A percentile compares a stretch with the other conserved stretches of the same genome.
These are phyloP conservation scores for Zygothrica quintamaculata DNA, from an alignment of 2,888 invertebrate genomes.

Conservation along the genomic window DNA sequence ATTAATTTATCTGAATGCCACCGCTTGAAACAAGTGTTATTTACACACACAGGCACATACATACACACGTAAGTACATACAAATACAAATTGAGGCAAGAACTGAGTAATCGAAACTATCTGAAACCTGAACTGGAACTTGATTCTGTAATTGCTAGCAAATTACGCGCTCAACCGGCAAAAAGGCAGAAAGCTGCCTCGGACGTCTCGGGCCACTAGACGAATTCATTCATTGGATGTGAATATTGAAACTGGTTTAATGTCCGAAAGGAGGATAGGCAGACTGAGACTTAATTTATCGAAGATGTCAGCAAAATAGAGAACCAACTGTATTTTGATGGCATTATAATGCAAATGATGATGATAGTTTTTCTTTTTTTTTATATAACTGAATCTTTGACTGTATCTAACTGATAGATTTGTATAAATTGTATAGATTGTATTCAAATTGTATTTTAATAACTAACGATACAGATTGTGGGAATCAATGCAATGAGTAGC, in stretches of 20 bases:
- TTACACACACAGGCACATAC: slow-evolving; percentile 9
- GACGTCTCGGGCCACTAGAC: slow-evolving; percentile 15
- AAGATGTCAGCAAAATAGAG: slow-evolving; percentile 43
- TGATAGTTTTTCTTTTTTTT: slow-evolving; percentile 3
- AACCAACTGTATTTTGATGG: slow-evolving; percentile 26
- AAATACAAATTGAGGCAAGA: slow-evolving; percentile 1
- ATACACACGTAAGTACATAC: not conserved
- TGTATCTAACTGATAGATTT: not conserved
- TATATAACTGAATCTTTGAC: slow-evolving; percentile 14
- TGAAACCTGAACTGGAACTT: slow-evolving; percentile 48
- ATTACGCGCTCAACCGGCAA: slow-evolving; percentile 49
- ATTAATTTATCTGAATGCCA: slow-evolving; percentile 61
- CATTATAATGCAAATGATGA: slow-evolving; percentile 41
- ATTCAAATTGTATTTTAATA: too few species aligned
- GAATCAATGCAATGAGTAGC: too few species aligned
- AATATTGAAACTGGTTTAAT: slow-evolving; percentile 36
- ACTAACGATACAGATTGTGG: too few species aligned
- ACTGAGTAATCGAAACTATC: slow-evolving; percentile 47
- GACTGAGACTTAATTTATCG: slow-evolving; percentile 34
- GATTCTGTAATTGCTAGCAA: slow-evolving; percentile 67
- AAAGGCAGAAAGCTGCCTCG: slow-evolving; percentile 22
- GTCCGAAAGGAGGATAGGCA: not conserved
- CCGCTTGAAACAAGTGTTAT: slow-evolving; percentile 50
- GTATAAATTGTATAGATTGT: not conserved
- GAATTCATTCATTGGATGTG: slow-evolving; percentile 41